Percentiles rank a stretch among this genome's conserved stretches.
These are phyloP conservation scores for Lasaia peninsularis DNA, from an alignment of 1,140 invertebrate species.

Conservation along the genomic window DNA sequence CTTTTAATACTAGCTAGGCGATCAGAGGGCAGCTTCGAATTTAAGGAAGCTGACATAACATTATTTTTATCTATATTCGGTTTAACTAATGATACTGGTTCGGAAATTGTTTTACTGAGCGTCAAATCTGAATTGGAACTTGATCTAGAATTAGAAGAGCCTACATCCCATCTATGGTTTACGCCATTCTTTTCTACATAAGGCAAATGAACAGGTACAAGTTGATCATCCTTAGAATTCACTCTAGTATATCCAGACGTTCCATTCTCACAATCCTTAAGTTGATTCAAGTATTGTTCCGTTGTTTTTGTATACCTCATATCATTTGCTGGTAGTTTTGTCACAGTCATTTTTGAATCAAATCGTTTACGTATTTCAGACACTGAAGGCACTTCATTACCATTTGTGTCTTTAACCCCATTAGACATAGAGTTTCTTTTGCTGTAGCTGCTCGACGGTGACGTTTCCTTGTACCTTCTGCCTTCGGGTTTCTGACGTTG, in stretches of 20 bases:
- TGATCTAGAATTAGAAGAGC: slow-evolving; percentile 54
- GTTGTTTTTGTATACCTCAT: slow-evolving; percentile 48
- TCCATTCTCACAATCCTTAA: slow-evolving; percentile 67
- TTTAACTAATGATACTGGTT: slow-evolving; percentile 61
- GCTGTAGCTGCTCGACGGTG: slow-evolving; percentile 50
- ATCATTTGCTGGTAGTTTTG: slow-evolving; percentile 64
- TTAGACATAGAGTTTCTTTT: slow-evolving; percentile 59
- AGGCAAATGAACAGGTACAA: slow-evolving; percentile 67
- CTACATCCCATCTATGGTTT: slow-evolving; percentile 53
- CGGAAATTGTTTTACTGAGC: slow-evolving; percentile 66
- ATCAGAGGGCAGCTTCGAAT: slow-evolving; percentile 54
- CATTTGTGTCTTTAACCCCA: slow-evolving; percentile 74
- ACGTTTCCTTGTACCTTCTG: slow-evolving; percentile 62
- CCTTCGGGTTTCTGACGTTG: slow-evolving; percentile 66
- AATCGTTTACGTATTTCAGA: slow-evolving; percentile 78
- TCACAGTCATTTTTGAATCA: slow-evolving; percentile 74
- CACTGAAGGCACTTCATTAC: slow-evolving; percentile 76
- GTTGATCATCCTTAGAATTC: slow-evolving; percentile 57
- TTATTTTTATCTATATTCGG: slow-evolving; percentile 48
- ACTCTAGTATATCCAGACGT: slow-evolving; percentile 51
- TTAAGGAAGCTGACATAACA: slow-evolving; percentile 55
- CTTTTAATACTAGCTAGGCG: slow-evolving; percentile 64
- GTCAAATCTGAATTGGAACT: slow-evolving; percentile 67
- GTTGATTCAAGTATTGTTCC: slow-evolving; percentile 64
- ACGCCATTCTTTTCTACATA: slow-evolving; percentile 59